These are phyloP conservation scores for Oligia strigilis DNA, from an alignment of 2,888 invertebrate species.

Conservation along the genomic window DNA sequence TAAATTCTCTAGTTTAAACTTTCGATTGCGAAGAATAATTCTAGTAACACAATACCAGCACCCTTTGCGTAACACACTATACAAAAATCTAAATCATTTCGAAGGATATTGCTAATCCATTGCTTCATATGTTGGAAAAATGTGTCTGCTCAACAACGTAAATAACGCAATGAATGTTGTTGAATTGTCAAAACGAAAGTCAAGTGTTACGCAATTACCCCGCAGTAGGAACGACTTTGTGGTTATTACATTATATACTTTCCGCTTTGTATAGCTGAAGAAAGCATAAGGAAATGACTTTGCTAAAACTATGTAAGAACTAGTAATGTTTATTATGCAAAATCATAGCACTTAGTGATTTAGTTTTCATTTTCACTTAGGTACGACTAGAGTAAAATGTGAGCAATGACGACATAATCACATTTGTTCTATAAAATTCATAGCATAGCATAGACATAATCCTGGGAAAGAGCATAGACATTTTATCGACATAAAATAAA, in stretches of 20 bases:
- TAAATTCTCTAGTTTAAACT: not conserved
- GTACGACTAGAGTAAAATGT: not conserved
- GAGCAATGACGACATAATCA: not conserved
- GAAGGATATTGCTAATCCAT: not conserved
- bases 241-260: conserved; percentile 16
- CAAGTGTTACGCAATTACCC: not conserved
- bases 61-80: no score
- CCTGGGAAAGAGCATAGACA: no score
- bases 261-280: conserved; percentile 1
- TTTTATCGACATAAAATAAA: no score
- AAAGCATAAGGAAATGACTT: conserved; percentile 33
- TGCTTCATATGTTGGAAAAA: not conserved
- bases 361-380: conserved; percentile 5
- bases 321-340: conserved; percentile 7
- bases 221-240: not conserved
- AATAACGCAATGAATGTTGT: not conserved
- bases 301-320: conserved; percentile 16
- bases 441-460: no score
- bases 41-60: conserved; percentile 9
- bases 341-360: not conserved
- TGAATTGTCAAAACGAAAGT: not conserved
- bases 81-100: no score
- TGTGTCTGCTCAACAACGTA: not conserved
- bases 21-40: not conserved
- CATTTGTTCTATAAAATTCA: not conserved